These are phyloP conservation scores for Thunnus albacares DNA, from an alignment of 2,797 vertebrate species.

Conservation along the genomic window DNA sequence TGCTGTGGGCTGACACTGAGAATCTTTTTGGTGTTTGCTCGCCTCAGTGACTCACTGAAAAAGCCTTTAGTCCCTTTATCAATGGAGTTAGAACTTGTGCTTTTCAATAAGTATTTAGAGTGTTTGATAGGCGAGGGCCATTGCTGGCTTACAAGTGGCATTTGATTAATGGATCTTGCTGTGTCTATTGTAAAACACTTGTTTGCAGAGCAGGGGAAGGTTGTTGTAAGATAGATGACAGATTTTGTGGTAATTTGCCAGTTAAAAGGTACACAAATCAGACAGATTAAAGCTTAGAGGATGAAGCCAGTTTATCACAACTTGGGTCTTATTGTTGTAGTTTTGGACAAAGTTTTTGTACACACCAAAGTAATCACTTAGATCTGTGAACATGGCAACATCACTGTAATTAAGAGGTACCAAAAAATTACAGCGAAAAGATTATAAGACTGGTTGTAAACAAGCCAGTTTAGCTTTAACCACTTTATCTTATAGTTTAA, in stretches of 20 bases:
- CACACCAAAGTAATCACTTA: background rate
- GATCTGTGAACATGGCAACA: background rate
- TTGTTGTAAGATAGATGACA: constrained; percentile 45
- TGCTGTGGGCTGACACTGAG: constrained; percentile 74
- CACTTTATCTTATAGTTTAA: too few species aligned
- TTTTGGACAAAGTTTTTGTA: background rate
- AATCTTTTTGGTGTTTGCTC: constrained; percentile 72
- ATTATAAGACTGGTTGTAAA: background rate
- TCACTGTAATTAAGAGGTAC: background rate
- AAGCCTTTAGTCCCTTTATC: constrained; percentile 76
- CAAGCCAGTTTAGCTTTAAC: too few species aligned
- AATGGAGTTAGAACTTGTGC: constrained; percentile 69
- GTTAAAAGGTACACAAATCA: constrained; percentile 50
- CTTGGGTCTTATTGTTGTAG: background rate
- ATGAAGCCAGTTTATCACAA: background rate
- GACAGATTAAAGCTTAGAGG: constrained; percentile 3
- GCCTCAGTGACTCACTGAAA: constrained; percentile 71
- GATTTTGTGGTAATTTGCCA: constrained; percentile 41
- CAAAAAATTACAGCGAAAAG: background rate
- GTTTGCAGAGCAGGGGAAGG: constrained; percentile 65
- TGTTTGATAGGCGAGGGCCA: constrained; percentile 71
- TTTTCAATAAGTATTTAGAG: constrained; percentile 73
- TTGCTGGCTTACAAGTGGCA: constrained; percentile 69
- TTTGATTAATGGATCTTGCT: constrained; percentile 78
- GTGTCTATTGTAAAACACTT: constrained; percentile 77